phyloP scores from a whole-genome alignment of 2,113 vertebrate species.

The Oncorhynchus nerka region DNA sequence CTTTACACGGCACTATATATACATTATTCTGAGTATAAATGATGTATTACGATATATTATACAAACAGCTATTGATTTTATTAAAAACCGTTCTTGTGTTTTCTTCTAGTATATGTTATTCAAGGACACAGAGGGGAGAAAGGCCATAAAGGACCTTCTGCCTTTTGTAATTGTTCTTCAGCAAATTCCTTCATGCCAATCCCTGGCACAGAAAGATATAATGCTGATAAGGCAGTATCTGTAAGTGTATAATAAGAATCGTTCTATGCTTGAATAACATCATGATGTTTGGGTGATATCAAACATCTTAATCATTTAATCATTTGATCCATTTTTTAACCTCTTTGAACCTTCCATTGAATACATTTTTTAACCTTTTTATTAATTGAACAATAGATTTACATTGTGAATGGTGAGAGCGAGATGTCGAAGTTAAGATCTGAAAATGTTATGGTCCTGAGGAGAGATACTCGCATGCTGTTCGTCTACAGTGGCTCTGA shows the following conservation, averaged over 20 bases:
- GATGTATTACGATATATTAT: too few relatives aligned
- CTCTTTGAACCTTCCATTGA: background rate
- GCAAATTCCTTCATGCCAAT: constrained; percentile 4
- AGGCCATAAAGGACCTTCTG: constrained; percentile 1
- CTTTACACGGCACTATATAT: too few relatives aligned
- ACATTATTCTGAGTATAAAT: too few relatives aligned
- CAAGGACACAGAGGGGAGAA: constrained; percentile 25
- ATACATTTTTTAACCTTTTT: background rate
- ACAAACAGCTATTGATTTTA: too few relatives aligned
- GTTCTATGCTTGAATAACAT: too few relatives aligned
- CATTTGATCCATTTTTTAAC: background rate
- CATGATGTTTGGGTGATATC: background rate
- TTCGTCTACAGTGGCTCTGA: constrained; percentile 15
- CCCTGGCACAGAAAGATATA: background rate
- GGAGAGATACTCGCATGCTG: constrained; percentile 23
- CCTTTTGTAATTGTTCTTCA: constrained; percentile 19
- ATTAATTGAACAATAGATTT: constrained; percentile 14
- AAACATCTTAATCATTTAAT: background rate
- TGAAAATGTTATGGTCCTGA: constrained; percentile 35
- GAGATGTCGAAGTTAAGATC: constrained; percentile 27
- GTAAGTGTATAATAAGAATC: constrained; percentile 14
- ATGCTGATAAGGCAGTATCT: constrained; percentile 10
- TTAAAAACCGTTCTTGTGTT: background rate
- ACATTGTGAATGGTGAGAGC: constrained; percentile 22
- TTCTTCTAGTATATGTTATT: constrained; percentile 29